Percentiles rank a stretch among this genome's conserved stretches.
These are phyloP conservation scores for Callimorpha dominula DNA, from an alignment of 2,888 invertebrate genomes.

Conservation along the genomic window DNA sequence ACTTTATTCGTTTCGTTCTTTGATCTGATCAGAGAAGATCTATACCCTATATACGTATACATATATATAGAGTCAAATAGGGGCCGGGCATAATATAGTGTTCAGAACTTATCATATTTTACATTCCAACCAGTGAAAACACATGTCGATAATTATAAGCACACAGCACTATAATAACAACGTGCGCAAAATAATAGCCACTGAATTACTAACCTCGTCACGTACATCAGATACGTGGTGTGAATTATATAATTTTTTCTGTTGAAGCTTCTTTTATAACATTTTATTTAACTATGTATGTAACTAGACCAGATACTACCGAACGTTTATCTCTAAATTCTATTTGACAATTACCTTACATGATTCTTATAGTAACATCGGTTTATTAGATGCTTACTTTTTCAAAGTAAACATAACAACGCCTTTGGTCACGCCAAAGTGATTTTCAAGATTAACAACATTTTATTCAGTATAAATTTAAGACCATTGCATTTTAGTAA, in stretches of 20 bases:
- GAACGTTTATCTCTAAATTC: background rate
- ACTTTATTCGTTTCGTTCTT: background rate
- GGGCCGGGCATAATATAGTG: background rate
- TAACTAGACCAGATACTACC: background rate
- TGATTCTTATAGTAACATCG: background rate
- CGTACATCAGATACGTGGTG: slow-evolving; percentile 61
- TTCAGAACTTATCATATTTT: slow-evolving; percentile 27
- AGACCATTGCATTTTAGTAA: background rate
- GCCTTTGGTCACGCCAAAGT: background rate
- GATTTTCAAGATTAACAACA: background rate
- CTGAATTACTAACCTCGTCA: slow-evolving; percentile 57
- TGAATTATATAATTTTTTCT: slow-evolving; percentile 48
- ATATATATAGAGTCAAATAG: background rate
- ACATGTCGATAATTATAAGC: slow-evolving; percentile 27
- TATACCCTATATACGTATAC: background rate
- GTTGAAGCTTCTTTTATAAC: background rate
- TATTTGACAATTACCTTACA: background rate
- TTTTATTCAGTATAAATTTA: background rate
- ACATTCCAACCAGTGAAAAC: background rate
- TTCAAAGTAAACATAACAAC: background rate
- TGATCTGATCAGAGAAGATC: background rate
- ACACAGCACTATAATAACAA: slow-evolving; percentile 23
- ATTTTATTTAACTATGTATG: background rate
- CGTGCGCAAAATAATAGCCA: slow-evolving; percentile 54
- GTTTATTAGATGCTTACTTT: background rate